Base-by-base conservation (phyloP, 2,888 invertebrate genomes). In the Bombyx huttoni region DNA sequence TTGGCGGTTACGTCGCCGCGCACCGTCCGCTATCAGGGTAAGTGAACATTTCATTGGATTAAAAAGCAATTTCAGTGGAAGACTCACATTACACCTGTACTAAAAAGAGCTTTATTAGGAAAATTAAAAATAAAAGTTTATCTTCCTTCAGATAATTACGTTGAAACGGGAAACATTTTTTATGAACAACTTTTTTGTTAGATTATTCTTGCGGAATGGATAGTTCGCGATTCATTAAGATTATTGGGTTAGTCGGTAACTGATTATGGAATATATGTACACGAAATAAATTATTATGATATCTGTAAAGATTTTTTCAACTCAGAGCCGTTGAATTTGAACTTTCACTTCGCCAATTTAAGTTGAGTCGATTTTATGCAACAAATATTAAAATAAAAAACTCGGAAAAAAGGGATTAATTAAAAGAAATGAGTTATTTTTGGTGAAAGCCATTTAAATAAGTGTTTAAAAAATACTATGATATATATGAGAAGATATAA, bases 11-110 rank as follows among this genome's bases (percentile, higher is more conserved):
- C 55, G 63, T 58, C 62, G 61, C 65, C 65, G 64, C 63, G 64
- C 61, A 64, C 68, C 65, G 52, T 62, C 77, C 71, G 80, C 82
- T 78, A 77, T 68, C 70, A 73, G 71, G 86, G 89, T 84, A 84
- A 88, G 88, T 83, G 71, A 78, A 77, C 65, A 73, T 75, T 82
- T 84, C 69, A 87, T 86, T 85, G 73, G 78, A 86, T 88, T 87
- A 86, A 84, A 85, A 87, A 85, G 82, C 85, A 87, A 87, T 87
- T 81, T 85, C 76, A 78, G 65, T 68, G 61, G 73, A 73, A 70
- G 73, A 76, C 69, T 76, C 40, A 40, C 12, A 12, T 40, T 40
- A 40, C 24, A 24, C 1, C 12, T 40, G 40, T 8, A 12, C 40
- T 10, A 6, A 40, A n/a, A 12, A 40, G 6, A 40, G 1, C 40